Base-by-base conservation (phyloP, 1,140 invertebrate genomes). In the Pseudomyrmex gracilis region DNA sequence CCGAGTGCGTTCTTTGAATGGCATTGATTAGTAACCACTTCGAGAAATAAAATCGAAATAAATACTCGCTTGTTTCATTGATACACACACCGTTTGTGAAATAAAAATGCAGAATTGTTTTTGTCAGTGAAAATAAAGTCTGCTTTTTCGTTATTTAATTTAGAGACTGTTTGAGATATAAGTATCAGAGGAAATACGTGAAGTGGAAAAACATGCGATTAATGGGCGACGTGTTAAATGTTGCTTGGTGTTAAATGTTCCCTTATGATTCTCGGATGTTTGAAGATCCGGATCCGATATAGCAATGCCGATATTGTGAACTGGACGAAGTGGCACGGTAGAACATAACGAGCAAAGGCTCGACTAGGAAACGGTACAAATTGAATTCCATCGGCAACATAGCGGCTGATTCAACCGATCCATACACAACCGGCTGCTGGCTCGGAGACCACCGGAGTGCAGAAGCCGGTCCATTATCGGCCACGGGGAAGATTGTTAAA, bases 381-480 rank as follows among this genome's bases (percentile, higher is more conserved):
- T 91, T 90, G 85, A 91, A 91, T 91, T 91, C 83, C 85, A 83
- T 73, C 89, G 73, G 80, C 74, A 88, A 86, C 84, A 73, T 88
- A 85, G 68, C 73, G 64, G 89, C 83, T 91, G 90, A 91, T 91
- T 89, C 89, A 64, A 89, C 61, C 78, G 88, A 90, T 89, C 70
- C 85, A 71, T 63, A 85, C 58, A 83, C 45, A 86, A 61, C 24
- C 24, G 68, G 45, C 61, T 67, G 47, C 43, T 74, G 58, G 63
- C 24, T 57, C 34, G 15, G 76, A 24, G 76, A 57, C 49, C 17
- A 53, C 68, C 12, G 51, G 22, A 70, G 47, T 24, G 13, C 15
- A 70, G 58, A 73, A 74, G 60, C 49, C 60, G 76, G 53, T 84
- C 82, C 83, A 89, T 90, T 89, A 90, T 90, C 71, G 71, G 51